phyloP scores from a whole-genome alignment of 2,888 invertebrate genomes.

The Hybos culiciformis region DNA sequence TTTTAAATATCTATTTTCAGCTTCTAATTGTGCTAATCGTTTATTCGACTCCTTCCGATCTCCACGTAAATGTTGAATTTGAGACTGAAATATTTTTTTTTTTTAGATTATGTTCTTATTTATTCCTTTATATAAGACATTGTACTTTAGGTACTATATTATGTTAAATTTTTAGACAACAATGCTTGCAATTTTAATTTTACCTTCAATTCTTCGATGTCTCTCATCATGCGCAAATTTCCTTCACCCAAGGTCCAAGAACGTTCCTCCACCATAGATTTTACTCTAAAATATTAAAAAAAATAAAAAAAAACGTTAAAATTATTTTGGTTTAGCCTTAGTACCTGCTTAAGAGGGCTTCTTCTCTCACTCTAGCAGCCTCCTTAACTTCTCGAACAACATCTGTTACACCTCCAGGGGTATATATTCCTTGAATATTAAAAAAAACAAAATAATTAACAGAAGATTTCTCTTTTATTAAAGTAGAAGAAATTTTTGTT shows the following conservation, averaged over 20 bases:
- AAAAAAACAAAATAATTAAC: too few relatives aligned
- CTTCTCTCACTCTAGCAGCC: conserved; percentile 56
- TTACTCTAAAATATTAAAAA: conserved; percentile 22
- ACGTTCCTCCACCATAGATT: conserved; percentile 35
- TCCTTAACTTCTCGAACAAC: conserved; percentile 59
- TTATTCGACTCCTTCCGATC: conserved; percentile 55
- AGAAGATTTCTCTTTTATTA: too few relatives aligned
- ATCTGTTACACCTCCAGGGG: conserved; percentile 60
- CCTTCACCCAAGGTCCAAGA: conserved; percentile 35
- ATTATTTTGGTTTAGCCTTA: neutral
- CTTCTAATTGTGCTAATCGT: conserved; percentile 51
- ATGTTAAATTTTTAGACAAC: neutral
- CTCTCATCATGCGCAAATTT: conserved; percentile 31
- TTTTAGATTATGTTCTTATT: neutral
- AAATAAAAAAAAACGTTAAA: neutral
- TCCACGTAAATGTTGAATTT: conserved; percentile 47
- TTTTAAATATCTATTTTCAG: conserved; percentile 44
- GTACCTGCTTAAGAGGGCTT: conserved; percentile 44
- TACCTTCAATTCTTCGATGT: conserved; percentile 35
- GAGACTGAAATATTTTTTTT: conserved; percentile 42
- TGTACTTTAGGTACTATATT: neutral
- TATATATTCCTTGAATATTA: conserved; percentile 41
- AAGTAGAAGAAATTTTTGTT: too few relatives aligned
- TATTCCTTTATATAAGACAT: neutral
- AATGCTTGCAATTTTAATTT: neutral